Evolutionary conservation across 2,797 vertebrate species (phyloP).

Genomic region (Neopelma chrysocephalum): DNA sequence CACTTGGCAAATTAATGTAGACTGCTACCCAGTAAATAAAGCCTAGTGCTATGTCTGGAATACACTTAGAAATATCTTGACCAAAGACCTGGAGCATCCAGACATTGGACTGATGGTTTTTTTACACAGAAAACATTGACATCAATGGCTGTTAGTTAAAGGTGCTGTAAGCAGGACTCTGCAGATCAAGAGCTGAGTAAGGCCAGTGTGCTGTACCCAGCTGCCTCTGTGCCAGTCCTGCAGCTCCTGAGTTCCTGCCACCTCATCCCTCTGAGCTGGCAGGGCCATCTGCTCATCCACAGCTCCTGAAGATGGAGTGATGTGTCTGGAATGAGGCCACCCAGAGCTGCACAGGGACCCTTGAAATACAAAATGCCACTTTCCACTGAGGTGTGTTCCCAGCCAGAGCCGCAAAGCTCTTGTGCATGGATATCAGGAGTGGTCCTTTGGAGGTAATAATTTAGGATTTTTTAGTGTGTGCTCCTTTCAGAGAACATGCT

Average conservation of each 20-base stretch:
- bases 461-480: neutral
- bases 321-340: neutral
- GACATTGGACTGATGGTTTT: neutral
- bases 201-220: neutral
- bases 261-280: neutral
- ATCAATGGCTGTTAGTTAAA: neutral
- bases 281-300: neutral
- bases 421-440: neutral
- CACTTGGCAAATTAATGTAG: constrained; percentile 32
- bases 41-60: neutral
- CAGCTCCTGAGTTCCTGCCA: neutral
- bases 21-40: constrained; percentile 3
- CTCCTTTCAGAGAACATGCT: neutral
- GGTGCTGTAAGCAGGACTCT: neutral
- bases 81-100: neutral
- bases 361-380: neutral
- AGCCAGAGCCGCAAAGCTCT: neutral
- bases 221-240: neutral
- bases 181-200: neutral
- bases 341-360: neutral
- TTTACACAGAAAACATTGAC: neutral
- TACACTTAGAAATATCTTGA: neutral
- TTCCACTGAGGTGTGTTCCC: neutral
- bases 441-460: neutral
- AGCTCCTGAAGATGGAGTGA: neutral